Percentiles rank a stretch among this genome's conserved stretches.
Evolutionary conservation across 2,888 invertebrate genomes (phyloP).

Genomic region (Itoplectis maculator): DNA sequence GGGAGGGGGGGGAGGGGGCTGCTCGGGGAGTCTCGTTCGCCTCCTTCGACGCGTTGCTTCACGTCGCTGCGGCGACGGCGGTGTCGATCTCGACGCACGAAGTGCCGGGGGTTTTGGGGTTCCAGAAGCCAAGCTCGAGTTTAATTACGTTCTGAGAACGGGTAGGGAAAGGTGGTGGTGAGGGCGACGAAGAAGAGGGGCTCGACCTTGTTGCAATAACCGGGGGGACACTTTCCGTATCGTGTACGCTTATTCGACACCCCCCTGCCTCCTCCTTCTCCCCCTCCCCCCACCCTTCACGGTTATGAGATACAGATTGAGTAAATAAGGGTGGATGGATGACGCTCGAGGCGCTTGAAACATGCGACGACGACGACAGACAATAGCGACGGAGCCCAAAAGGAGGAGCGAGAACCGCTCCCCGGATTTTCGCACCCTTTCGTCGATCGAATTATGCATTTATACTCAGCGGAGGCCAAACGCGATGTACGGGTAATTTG

Average conservation of each 20-base stretch:
- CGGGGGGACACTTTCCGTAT: slow-evolving; percentile 71
- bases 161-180: background rate
- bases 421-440: slow-evolving; percentile 55
- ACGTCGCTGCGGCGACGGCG: slow-evolving; percentile 13
- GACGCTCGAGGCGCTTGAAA: slow-evolving; percentile 37
- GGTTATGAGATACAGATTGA: slow-evolving; percentile 73
- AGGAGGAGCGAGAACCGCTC: slow-evolving; percentile 18
- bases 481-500: slow-evolving; percentile 60
- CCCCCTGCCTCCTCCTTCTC: too few species aligned
- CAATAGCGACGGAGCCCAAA: background rate
- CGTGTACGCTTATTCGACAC: slow-evolving; percentile 71
- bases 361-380: slow-evolving; percentile 15
- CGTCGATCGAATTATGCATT: slow-evolving; percentile 68
- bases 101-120: slow-evolving; percentile 38
- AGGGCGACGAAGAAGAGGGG: slow-evolving; percentile 61
- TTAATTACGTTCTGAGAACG: slow-evolving; percentile 80
- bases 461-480: slow-evolving; percentile 42
- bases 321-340: slow-evolving; percentile 69
- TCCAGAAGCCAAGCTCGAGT: slow-evolving; percentile 67
- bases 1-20: too few species aligned
- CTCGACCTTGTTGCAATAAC: slow-evolving; percentile 79
- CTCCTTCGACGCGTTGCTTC: slow-evolving; percentile 73
- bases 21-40: slow-evolving; percentile 71
- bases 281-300: slow-evolving; percentile 37
- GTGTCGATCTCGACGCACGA: slow-evolving; percentile 62